A percentile compares a stretch with the other conserved stretches of the same genome.
Evolutionary conservation across 2,113 vertebrate genomes (phyloP).

Genomic region (Megaleporinus macrocephalus): DNA sequence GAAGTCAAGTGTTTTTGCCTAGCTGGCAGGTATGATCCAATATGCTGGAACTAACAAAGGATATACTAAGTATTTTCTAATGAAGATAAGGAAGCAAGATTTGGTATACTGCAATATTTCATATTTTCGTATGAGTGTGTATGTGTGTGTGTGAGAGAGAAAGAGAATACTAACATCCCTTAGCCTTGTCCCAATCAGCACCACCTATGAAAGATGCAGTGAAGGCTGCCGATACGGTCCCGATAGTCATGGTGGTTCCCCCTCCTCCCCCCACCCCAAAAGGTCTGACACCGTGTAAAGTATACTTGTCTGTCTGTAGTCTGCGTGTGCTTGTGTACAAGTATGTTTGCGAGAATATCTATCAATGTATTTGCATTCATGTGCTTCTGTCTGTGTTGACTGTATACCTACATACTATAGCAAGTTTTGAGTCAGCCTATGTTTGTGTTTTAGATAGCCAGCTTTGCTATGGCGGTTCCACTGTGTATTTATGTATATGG

Average conservation of each 20-base stretch:
- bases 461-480: neutral
- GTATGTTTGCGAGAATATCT: constrained; percentile 14
- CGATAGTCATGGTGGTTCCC: constrained; percentile 42
- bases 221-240: constrained; percentile 46
- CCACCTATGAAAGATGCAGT: constrained; percentile 25
- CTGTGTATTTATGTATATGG: constrained; percentile 1
- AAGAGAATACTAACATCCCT: constrained; percentile 20
- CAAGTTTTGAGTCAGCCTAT: neutral
- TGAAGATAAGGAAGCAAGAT: neutral
- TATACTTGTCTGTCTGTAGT: neutral
- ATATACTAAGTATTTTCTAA: neutral
- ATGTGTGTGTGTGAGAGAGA: neutral
- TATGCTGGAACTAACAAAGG: neutral
- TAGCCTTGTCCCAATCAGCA: constrained; percentile 52
- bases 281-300: constrained; percentile 51
- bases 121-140: neutral
- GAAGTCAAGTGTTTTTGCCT: neutral
- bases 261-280: constrained; percentile 45
- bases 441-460: neutral
- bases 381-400: constrained; percentile 2
- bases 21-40: neutral
- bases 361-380: neutral
- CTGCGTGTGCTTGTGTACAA: constrained; percentile 22
- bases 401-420: neutral
- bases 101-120: no score